These are phyloP conservation scores for Leptodactylus fallax DNA, from an alignment of 2,797 vertebrate genomes.

Conservation along the genomic window DNA sequence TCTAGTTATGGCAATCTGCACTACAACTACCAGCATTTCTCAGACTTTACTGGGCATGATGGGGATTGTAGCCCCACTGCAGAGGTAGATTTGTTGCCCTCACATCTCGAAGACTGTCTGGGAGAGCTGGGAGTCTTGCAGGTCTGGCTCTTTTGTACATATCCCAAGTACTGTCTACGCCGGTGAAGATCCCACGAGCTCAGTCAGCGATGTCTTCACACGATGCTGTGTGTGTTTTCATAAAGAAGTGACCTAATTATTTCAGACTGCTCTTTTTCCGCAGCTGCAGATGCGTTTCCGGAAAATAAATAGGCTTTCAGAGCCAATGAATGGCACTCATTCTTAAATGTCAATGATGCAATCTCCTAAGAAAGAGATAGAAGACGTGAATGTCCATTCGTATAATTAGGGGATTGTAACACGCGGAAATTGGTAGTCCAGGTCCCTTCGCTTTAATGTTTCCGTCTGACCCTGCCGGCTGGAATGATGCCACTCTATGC, in stretches of 20 bases:
- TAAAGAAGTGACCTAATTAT: slow-evolving; percentile 41
- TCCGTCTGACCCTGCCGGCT: neutral
- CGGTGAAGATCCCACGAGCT: slow-evolving; percentile 27
- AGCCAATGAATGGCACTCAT: slow-evolving; percentile 25
- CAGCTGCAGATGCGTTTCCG: slow-evolving; percentile 40
- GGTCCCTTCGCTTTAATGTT: neutral
- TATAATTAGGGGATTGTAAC: slow-evolving; percentile 6
- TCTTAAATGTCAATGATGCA: slow-evolving; percentile 21
- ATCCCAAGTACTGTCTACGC: neutral
- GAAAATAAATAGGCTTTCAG: slow-evolving; percentile 45
- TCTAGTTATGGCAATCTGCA: neutral
- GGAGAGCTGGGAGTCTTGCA: neutral
- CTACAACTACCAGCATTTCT: neutral
- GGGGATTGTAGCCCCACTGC: neutral
- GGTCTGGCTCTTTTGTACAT: neutral
- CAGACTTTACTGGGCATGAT: neutral
- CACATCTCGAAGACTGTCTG: neutral
- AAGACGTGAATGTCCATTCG: slow-evolving; percentile 13
- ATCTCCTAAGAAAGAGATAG: neutral
- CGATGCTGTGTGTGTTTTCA: neutral
- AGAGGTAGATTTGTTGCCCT: neutral
- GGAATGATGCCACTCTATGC: neutral
- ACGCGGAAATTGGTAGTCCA: neutral
- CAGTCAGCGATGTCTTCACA: slow-evolving; percentile 10
- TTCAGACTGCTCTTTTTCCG: slow-evolving; percentile 3